Percentiles rank a stretch among this genome's conserved stretches.
phyloP scores from a whole-genome alignment of 2,888 invertebrate species.

The Drosophila ezoana region DNA sequence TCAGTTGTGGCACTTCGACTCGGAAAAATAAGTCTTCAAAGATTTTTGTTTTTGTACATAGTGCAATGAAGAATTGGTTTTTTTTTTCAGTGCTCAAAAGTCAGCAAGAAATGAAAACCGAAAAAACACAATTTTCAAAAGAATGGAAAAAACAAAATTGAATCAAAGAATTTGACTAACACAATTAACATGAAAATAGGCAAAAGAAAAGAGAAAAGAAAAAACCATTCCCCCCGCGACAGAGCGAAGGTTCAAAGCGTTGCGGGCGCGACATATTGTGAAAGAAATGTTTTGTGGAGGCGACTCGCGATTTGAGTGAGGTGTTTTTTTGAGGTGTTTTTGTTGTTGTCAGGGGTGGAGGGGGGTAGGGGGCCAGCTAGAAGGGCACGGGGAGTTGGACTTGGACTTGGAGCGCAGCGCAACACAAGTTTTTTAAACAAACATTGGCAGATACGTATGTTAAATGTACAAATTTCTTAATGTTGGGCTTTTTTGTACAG shows the following conservation, averaged over 20 bases:
- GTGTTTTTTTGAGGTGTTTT: slow-evolving; percentile 17
- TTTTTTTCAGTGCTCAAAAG: slow-evolving; percentile 67
- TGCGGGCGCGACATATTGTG: slow-evolving; percentile 56
- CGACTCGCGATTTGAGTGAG: slow-evolving; percentile 33
- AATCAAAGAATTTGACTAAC: slow-evolving; percentile 29
- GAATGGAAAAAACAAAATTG: slow-evolving; percentile 14
- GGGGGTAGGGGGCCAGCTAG: slow-evolving; percentile 27
- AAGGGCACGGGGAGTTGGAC: slow-evolving; percentile 30
- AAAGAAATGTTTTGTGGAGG: slow-evolving; percentile 39
- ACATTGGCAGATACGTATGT: slow-evolving; percentile 34
- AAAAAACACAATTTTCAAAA: slow-evolving; percentile 3
- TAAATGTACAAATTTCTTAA: slow-evolving; percentile 56
- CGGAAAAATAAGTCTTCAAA: slow-evolving; percentile 47
- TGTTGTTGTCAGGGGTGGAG: not conserved
- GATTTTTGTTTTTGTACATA: slow-evolving; percentile 51
- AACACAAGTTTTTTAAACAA: slow-evolving; percentile 47
- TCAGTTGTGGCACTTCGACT: slow-evolving; percentile 35
- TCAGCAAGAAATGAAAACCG: slow-evolving; percentile 63
- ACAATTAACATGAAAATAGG: slow-evolving; percentile 36
- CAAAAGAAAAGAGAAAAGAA: slow-evolving; percentile 31
- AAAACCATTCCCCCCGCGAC: slow-evolving; percentile 42
- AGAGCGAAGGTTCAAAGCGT: slow-evolving; percentile 63
- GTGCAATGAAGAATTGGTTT: slow-evolving; percentile 70
- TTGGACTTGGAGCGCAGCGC: slow-evolving; percentile 45
- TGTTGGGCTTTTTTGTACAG: slow-evolving; percentile 65